A percentile compares a stretch with the other conserved stretches of the same genome.
These are phyloP conservation scores for Pomatorhinus ruficollis DNA, from an alignment of 2,113 vertebrate species.

Conservation along the genomic window DNA sequence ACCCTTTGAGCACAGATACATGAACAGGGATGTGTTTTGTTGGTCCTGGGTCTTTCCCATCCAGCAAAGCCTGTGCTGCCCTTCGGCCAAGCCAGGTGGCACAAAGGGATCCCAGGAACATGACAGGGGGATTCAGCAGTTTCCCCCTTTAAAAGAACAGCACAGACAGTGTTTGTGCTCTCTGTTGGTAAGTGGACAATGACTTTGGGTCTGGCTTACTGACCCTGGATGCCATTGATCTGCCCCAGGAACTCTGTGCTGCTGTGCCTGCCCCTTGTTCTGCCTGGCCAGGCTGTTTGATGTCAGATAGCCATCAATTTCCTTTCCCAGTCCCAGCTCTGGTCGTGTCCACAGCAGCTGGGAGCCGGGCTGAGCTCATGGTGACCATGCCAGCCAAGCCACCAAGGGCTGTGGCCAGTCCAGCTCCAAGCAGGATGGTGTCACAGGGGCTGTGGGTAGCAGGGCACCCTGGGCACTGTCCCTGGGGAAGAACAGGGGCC, in stretches of 20 bases:
- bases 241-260: background rate
- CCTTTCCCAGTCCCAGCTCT: background rate
- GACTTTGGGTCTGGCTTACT: background rate
- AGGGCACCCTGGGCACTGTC: background rate
- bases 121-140: background rate
- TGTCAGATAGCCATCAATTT: background rate
- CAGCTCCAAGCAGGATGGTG: accelerated
- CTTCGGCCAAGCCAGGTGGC: background rate
- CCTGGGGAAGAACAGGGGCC: background rate
- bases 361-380: background rate
- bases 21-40: background rate
- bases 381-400: background rate
- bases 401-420: background rate
- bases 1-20: background rate
- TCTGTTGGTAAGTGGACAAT: background rate
- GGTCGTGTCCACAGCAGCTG: background rate
- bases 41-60: background rate
- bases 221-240: background rate
- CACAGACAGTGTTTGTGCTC: accelerated
- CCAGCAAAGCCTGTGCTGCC: background rate
- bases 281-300: background rate
- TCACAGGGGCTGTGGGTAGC: background rate
- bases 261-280: background rate
- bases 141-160: background rate
- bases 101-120: background rate